A percentile compares a stretch with the other conserved stretches of the same genome.
These are phyloP conservation scores for Watsonalla binaria DNA, from an alignment of 2,888 invertebrate species.

Conservation along the genomic window DNA sequence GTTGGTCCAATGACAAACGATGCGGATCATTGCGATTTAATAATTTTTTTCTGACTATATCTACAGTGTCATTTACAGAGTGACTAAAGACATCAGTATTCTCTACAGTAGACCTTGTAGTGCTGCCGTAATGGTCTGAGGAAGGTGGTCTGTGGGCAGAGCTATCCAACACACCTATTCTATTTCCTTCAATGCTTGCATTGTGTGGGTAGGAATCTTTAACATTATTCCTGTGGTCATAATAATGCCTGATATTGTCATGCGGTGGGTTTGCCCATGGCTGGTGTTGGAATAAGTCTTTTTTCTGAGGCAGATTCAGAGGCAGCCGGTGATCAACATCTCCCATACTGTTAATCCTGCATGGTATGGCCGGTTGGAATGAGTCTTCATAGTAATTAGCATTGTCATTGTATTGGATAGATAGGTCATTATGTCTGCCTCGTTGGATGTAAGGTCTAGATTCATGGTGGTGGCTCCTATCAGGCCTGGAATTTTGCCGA, in stretches of 20 bases:
- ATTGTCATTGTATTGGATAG: constrained; percentile 17
- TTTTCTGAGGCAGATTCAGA: constrained; percentile 10
- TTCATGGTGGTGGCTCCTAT: constrained; percentile 5
- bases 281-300: constrained; percentile 20
- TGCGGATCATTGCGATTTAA: constrained; percentile 55
- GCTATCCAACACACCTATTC: constrained; percentile 38
- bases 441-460: constrained; percentile 27
- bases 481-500: constrained; percentile 24
- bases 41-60: constrained; percentile 58
- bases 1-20: constrained; percentile 22
- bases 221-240: constrained; percentile 35
- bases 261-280: constrained; percentile 37
- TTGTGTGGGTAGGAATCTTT: constrained; percentile 27
- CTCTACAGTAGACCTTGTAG: constrained; percentile 43
- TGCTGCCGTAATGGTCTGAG: constrained; percentile 65
- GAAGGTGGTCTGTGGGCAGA: constrained; percentile 65
- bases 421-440: constrained; percentile 24
- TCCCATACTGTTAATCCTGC: constrained; percentile 51
- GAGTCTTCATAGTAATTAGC: constrained; percentile 27
- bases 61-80: constrained; percentile 69
- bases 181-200: constrained; percentile 35
- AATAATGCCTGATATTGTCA: constrained; percentile 29
- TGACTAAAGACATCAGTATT: constrained; percentile 61
- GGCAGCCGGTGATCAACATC: constrained; percentile 55
- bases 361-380: constrained; percentile 18